Evolutionary conservation across 1,140 invertebrate species (phyloP), one percentile per base, ranked within the genome.

Genomic region (Zelostemma sp.): DNA sequence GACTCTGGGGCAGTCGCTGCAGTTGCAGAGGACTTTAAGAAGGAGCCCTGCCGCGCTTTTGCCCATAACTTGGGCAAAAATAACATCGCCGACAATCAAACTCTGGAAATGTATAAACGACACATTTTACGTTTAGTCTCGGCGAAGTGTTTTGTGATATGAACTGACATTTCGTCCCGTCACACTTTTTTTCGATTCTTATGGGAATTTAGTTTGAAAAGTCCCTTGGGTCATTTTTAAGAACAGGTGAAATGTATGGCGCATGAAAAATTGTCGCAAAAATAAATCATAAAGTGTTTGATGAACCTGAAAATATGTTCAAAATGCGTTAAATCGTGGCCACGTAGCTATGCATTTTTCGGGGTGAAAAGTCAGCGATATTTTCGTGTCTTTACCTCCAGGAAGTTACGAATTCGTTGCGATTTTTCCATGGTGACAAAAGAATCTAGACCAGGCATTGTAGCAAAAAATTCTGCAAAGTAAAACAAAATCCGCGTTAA

Each of bases 371-470:
- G 45, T 56, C 46, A 62, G 58, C 9, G 15, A 16, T 17, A 16
- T 38, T 48, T 50, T 49, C 16, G 12, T 19, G n/a, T 45, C 35
- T 31, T 86, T 88, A 94, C 93, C 87, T 93, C 88, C 86, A 92
- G 91, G 84, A 95, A 94, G 85, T 94, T 91, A 56, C 91, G 87
- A 18, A 91, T 86, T 69, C 92, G 87, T 51, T 89, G 90, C 12
- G 88, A 87, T 67, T 91, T 91, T 75, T 94, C 92, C 64, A 93
- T 89, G 16, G 83, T 85, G 69, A 90, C 87, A 80, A 94, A 97
- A 40, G 89, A 90, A 85, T 97, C 95, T 81, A 93, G 89, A 0
- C 95, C 93, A 61, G 95, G 94, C 88, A 95, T 90, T 48, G 93
- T 88, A 40, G 93, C 93, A 89, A 89, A 94, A 80, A 90, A 88